Base-by-base conservation (phyloP, 2,113 vertebrate genomes). In the Nycticebus coucang region DNA sequence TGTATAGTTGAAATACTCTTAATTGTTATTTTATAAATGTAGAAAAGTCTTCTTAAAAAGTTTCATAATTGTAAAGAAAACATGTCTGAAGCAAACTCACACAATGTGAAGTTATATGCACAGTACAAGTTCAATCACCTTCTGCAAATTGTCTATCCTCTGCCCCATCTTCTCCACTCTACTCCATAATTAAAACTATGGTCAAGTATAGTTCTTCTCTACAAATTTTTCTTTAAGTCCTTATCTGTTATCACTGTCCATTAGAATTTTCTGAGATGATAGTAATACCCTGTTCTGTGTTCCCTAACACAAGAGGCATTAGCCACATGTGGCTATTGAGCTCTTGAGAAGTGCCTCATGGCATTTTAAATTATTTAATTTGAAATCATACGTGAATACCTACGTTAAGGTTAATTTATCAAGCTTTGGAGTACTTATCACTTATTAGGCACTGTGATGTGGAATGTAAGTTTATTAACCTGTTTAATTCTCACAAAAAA, bases 331-430 rank as follows among this genome's bases (percentile, higher is more conserved):
- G 19, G 13, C 24, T 71, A 7, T 5, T 41, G 12, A 88, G 11
- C 10, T 69, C 22, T 33, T 82, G 33, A 81, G 81, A 60, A 78
- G 22, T 77, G 33, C 45, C 30, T 86, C 17, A 3, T 2, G 24
- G 45, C 9, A 86, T 45, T 78, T 82, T 53, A 72, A 62, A 80
- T 84, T 60, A 33, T 28, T 66, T 72, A 41, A 91, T 59, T 90
- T 83, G 5, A 81, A 74, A 57, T 92, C 17, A 3, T 91, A 60
- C 62, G 85, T 71, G 21, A 59, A 45, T 53, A 10, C 2, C 28
- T 87, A 19, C 37, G 6, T 45, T 50, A 50, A 50, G n/a, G 79
- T 21, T 83, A 53, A 78, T 74, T 57, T 72, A 35, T 50, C 66
- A 84, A 50, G 30, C 62, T 41, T 30, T 80, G 17, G 41, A 26